Evolutionary conservation across 2,113 vertebrate genomes (phyloP).

Genomic region (Meleagris gallopavo): DNA sequence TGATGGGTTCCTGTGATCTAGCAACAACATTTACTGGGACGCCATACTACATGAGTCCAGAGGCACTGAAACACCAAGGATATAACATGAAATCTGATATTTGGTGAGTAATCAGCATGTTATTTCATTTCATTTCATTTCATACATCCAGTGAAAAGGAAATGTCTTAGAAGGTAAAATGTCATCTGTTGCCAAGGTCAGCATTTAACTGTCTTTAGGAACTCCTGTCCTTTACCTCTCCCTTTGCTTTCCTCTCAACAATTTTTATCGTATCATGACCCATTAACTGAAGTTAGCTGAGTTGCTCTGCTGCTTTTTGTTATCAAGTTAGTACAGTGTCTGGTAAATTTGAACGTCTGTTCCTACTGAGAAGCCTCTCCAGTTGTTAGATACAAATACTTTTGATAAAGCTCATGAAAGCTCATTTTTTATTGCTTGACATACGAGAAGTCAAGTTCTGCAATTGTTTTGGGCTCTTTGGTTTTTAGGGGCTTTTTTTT

Average conservation of each 20-base stretch:
- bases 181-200: neutral
- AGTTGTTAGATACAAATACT: neutral
- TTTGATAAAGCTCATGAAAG: neutral
- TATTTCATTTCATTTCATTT: neutral
- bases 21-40: slow-evolving; percentile 90
- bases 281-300: neutral
- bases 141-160: neutral
- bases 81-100: slow-evolving; percentile 90
- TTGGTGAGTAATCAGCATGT: slow-evolving; percentile 79
- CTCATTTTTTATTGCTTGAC: neutral
- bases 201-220: neutral
- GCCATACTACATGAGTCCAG: slow-evolving; percentile 90
- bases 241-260: neutral
- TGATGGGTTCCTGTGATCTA: slow-evolving; percentile 89
- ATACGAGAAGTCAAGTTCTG: neutral
- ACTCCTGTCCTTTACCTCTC: neutral
- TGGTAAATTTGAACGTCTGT: neutral
- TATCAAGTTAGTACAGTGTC: neutral
- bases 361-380: neutral
- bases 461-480: neutral
- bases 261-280: neutral
- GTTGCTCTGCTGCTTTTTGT: neutral
- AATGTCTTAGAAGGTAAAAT: neutral
- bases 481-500: neutral
- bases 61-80: slow-evolving; percentile 85